Evolutionary conservation across 2,888 invertebrate species (phyloP).

Genomic region (Taphrorychus bicolor): DNA sequence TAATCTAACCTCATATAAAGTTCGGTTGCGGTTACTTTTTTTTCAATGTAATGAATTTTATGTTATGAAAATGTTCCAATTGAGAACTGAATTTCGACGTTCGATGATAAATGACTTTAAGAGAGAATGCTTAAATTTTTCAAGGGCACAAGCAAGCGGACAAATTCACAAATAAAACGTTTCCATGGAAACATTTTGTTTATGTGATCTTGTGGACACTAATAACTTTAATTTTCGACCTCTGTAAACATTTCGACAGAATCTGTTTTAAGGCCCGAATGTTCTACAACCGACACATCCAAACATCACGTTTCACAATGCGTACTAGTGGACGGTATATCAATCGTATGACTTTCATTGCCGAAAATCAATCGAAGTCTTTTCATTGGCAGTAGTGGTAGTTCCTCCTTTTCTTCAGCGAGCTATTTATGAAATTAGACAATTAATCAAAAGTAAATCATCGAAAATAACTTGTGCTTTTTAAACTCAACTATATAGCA

Average conservation of each 20-base stretch:
- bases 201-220: not conserved
- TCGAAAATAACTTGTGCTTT: too few species aligned
- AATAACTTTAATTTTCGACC: not conserved
- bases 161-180: not conserved
- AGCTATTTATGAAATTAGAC: conserved; percentile 36
- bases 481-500: too few species aligned
- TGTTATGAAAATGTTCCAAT: not conserved
- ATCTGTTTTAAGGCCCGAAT: not conserved
- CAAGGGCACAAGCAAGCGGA: not conserved
- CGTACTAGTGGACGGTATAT: conserved; percentile 77
- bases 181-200: not conserved
- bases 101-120: not conserved
- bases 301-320: conserved; percentile 7
- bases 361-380: conserved; percentile 86
- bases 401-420: conserved; percentile 54
- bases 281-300: not conserved
- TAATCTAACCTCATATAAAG: too few species aligned
- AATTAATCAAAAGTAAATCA: not conserved
- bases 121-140: not conserved
- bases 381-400: conserved; percentile 76
- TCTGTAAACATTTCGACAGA: not conserved
- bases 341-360: conserved; percentile 87
- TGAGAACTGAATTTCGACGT: not conserved
- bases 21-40: too few species aligned
- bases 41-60: too few species aligned